These are phyloP conservation scores for Bettongia penicillata DNA, from an alignment of 2,113 vertebrate genomes.

Conservation along the genomic window DNA sequence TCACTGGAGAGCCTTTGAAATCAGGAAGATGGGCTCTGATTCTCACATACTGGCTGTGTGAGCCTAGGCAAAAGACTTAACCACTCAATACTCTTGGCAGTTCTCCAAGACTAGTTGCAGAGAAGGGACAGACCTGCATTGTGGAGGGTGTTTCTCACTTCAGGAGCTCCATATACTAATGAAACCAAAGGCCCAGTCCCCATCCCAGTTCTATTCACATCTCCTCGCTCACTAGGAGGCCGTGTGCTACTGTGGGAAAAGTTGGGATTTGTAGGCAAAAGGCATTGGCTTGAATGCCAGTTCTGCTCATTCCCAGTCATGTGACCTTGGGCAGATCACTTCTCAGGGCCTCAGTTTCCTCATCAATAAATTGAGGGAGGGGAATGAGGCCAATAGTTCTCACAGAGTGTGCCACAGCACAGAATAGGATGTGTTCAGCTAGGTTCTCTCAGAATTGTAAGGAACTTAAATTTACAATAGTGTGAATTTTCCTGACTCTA, in stretches of 20 bases:
- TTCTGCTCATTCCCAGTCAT: neutral
- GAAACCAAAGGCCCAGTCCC: neutral
- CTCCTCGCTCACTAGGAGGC: neutral
- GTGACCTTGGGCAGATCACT: neutral
- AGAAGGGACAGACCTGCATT: neutral
- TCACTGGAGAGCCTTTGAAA: neutral
- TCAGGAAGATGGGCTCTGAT: too few species aligned
- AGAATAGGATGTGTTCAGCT: neutral
- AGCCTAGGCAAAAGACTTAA: neutral
- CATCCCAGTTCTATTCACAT: neutral
- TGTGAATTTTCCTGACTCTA: neutral
- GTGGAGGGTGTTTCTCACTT: neutral
- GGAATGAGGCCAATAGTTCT: neutral
- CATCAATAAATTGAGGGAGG: neutral
- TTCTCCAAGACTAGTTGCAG: neutral
- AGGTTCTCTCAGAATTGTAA: neutral
- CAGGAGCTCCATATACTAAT: too few species aligned
- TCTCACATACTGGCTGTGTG: neutral
- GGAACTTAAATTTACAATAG: neutral
- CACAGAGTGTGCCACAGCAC: neutral
- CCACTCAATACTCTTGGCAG: neutral
- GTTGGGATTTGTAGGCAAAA: neutral
- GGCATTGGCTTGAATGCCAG: neutral
- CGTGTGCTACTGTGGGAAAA: neutral
- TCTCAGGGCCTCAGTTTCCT: neutral